These are phyloP conservation scores for Lycophotia porphyrea DNA, from an alignment of 2,888 invertebrate species.

Conservation along the genomic window DNA sequence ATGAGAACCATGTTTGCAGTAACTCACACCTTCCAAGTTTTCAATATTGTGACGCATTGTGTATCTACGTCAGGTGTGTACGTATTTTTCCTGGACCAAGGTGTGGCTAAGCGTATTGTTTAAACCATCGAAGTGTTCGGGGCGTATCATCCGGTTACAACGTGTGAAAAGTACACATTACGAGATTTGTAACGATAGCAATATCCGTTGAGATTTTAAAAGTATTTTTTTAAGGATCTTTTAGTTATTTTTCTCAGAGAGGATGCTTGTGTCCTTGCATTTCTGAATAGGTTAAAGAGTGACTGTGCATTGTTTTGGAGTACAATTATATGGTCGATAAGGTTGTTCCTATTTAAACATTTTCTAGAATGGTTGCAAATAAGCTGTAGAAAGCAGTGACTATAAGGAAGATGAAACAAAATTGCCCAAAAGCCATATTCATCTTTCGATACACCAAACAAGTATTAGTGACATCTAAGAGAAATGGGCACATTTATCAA, in stretches of 20 bases:
- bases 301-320: neutral
- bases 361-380: neutral
- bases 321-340: neutral
- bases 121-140: conserved; percentile 40
- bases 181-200: conserved; percentile 25
- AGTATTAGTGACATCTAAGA: neutral
- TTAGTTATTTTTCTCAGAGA: neutral
- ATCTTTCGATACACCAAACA: conserved; percentile 3
- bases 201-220: conserved; percentile 39
- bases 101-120: conserved; percentile 67
- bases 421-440: neutral
- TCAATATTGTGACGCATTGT: conserved; percentile 44
- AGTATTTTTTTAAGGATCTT: conserved; percentile 1
- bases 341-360: neutral
- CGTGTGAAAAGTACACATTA: conserved; percentile 53
- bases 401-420: neutral
- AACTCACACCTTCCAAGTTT: conserved; percentile 21
- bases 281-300: neutral
- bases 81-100: conserved; percentile 56
- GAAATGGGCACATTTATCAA: conserved; percentile 22
- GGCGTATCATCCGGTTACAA: conserved; percentile 44
- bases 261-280: neutral
- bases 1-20: conserved; percentile 6
- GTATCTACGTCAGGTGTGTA: conserved; percentile 13
- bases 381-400: neutral